Base-by-base conservation (phyloP, 2,888 invertebrate genomes). In the Coecobrya sp. region DNA sequence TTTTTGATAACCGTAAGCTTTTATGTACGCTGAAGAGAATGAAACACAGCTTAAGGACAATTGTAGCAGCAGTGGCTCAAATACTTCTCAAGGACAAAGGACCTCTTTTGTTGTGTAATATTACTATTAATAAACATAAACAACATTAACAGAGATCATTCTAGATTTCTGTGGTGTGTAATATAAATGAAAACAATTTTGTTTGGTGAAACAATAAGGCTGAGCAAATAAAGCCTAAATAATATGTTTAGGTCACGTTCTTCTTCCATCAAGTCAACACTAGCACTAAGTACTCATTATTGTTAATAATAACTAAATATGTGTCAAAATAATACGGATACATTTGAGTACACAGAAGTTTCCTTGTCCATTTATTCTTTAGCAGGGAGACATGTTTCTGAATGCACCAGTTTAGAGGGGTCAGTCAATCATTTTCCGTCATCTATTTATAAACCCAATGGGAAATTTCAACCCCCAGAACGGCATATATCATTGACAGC, bases 161-260 rank as follows among this genome's bases (percentile, higher is more conserved):
- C n/a, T n/a, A n/a, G n/a, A n/a, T 8, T 8, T 19, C 2, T 8
- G 22, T 62, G 11, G 62, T 10, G n/a, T n/a, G n/a, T n/a, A n/a
- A 62, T 42, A 10, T 42, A 13, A 76, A 25, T 49, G 49, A 49
- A 76, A 76, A 42, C 25, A 76, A 76, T 76, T 76, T 76, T 49
- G 45, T 42, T 45, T 76, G 76, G 49, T 25, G 49, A 49, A 76
- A 76, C 76, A 45, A 45, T 76, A 76, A 76, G 25, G 42, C 11
- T 1, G 8, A 45, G 49, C 45, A 76, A 49, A 45, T 25, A 76
- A 49, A 49, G 25, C 76, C 25, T 36, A 36, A 68, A 36, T 11
- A 16, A 0, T 4, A 19, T 16, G 8, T 49, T 42, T 3, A 49
- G 11, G 11, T 49, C 49, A 49, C 49, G 4, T 49, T 49, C 49